Evolutionary conservation across 35 echinoderm and acorn worm species (phyloP).

Genomic region (Apostichopus californicus): DNA sequence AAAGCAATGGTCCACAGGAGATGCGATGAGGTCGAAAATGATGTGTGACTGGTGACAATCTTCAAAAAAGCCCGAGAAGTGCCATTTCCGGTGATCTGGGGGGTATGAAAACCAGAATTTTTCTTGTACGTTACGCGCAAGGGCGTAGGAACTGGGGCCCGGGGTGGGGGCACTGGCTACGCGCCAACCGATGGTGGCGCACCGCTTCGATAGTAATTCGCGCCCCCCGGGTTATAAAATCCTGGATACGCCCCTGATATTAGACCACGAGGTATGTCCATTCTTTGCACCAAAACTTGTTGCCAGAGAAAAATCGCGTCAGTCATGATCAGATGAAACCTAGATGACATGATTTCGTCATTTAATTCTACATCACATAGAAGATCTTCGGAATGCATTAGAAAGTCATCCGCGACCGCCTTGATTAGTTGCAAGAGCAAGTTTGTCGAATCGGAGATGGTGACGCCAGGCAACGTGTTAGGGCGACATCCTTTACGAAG

Average conservation of each 20-base stretch:
- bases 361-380: background rate
- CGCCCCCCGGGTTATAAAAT: background rate
- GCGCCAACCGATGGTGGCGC: too few species aligned
- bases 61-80: too few species aligned
- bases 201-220: too few species aligned
- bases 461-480: background rate
- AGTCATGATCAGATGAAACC: constrained; percentile 6
- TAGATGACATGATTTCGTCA: background rate
- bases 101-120: too few species aligned
- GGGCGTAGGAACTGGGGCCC: too few species aligned
- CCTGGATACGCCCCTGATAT: background rate
- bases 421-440: background rate
- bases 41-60: too few species aligned
- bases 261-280: background rate
- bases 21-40: too few species aligned
- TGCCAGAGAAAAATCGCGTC: constrained; percentile 39
- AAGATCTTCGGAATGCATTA: background rate
- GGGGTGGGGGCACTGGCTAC: too few species aligned
- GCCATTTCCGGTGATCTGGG: too few species aligned
- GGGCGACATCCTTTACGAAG: background rate
- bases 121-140: too few species aligned
- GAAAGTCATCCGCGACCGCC: background rate
- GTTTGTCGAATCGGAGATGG: background rate
- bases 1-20: too few species aligned
- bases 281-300: constrained; percentile 7